Evolutionary conservation across 1,140 invertebrate species (phyloP).

Genomic region (Lepidurus couesii): DNA sequence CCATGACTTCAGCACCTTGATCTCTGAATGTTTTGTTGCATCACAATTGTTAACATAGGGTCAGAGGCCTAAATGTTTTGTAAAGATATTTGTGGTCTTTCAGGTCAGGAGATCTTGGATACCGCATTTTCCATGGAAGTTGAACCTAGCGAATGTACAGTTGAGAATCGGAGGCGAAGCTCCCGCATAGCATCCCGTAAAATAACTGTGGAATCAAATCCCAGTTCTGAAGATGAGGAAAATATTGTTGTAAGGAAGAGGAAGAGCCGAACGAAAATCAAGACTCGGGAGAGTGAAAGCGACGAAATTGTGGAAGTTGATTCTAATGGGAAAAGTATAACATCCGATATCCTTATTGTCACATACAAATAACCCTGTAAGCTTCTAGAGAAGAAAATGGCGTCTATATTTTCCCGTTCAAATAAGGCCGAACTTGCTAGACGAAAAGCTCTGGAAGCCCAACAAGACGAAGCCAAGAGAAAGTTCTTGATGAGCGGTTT

Average conservation of each 20-base stretch:
- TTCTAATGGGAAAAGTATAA: background rate
- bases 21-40: background rate
- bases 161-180: background rate
- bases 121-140: background rate
- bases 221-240: background rate
- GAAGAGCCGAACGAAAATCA: background rate
- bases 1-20: constrained; percentile 16
- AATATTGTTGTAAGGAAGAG: background rate
- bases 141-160: background rate
- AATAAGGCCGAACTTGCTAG: background rate
- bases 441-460: background rate
- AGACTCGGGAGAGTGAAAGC: background rate
- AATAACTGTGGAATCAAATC: background rate
- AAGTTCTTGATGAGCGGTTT: background rate
- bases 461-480: constrained; percentile 2
- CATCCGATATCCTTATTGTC: background rate
- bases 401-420: background rate
- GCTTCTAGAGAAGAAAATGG: background rate
- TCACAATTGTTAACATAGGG: too few species aligned
- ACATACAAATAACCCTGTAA: background rate
- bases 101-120: background rate
- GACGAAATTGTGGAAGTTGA: background rate
- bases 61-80: background rate
- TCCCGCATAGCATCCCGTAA: background rate
- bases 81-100: background rate